A percentile compares a stretch with the other conserved stretches of the same genome.
Conservation (phyloP, 2,888 invertebrate species). For the Palloptera scutellata region DNA sequence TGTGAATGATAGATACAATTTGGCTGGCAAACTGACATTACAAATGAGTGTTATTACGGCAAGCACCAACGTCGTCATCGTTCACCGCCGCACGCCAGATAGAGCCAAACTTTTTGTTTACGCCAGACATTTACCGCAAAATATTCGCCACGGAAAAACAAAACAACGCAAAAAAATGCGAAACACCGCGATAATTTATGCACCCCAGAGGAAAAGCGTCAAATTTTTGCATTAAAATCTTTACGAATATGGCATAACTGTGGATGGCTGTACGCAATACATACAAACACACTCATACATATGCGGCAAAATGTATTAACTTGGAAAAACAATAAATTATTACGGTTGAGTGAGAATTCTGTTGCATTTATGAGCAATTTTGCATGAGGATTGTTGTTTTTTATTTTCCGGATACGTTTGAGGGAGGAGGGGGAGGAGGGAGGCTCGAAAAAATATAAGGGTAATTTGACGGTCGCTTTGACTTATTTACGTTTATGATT, state of each 20-base stretch:
- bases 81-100: background rate
- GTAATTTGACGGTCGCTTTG: slow-evolving; percentile 1
- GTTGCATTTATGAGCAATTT: slow-evolving; percentile 28
- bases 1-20: slow-evolving; percentile 37
- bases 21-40: slow-evolving; percentile 34
- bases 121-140: slow-evolving; percentile 28
- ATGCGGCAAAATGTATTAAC: slow-evolving; percentile 13
- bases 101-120: slow-evolving; percentile 7
- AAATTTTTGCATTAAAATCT: slow-evolving; percentile 30
- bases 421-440: background rate
- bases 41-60: slow-evolving; percentile 35
- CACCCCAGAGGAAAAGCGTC: slow-evolving; percentile 26
- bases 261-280: background rate
- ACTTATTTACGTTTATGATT: slow-evolving; percentile 9
- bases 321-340: slow-evolving; percentile 38
- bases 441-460: background rate
- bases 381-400: background rate
- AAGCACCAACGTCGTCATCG: slow-evolving; percentile 4
- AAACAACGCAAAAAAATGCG: slow-evolving; percentile 18
- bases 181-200: slow-evolving; percentile 29
- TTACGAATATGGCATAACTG: slow-evolving; percentile 14
- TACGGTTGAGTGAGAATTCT: slow-evolving; percentile 23
- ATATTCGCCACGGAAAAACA: slow-evolving; percentile 16
- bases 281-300: background rate
- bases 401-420: background rate